A percentile compares a stretch with the other conserved stretches of the same genome.
Evolutionary conservation across 2,888 invertebrate genomes (phyloP).

Genomic region (Oligia strigilis): DNA sequence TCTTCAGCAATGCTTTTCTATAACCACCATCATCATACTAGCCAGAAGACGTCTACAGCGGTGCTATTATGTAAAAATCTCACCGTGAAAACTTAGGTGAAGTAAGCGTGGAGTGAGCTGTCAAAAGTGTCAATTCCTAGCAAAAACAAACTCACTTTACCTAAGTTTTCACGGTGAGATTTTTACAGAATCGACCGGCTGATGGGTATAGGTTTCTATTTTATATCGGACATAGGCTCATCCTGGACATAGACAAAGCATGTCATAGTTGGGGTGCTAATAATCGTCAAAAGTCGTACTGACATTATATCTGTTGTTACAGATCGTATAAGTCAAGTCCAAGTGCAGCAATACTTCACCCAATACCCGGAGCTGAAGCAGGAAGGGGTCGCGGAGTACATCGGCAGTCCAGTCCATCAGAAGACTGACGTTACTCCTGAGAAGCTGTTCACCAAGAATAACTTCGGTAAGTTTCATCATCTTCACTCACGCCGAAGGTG

Average conservation of each 20-base stretch:
- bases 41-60: not conserved
- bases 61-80: no score
- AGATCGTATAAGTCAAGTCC: conserved; percentile 50
- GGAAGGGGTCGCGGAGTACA: conserved; percentile 71
- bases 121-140: no score
- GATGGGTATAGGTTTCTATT: no score
- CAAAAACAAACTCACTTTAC: no score
- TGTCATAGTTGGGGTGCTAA: not conserved
- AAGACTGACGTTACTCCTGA: conserved; percentile 69
- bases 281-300: not conserved
- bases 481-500: not conserved
- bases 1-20: not conserved
- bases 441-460: conserved; percentile 75
- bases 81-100: no score
- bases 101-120: no score
- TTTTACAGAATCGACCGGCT: no score
- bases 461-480: conserved; percentile 62
- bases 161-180: no score
- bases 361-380: conserved; percentile 69
- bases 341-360: conserved; percentile 55
- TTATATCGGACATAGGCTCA: no score
- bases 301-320: conserved; percentile 19
- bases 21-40: not conserved
- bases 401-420: conserved; percentile 67
- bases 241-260: no score